phyloP scores from a whole-genome alignment of 2,113 vertebrate genomes.

The Ceuthmochares aereus region DNA sequence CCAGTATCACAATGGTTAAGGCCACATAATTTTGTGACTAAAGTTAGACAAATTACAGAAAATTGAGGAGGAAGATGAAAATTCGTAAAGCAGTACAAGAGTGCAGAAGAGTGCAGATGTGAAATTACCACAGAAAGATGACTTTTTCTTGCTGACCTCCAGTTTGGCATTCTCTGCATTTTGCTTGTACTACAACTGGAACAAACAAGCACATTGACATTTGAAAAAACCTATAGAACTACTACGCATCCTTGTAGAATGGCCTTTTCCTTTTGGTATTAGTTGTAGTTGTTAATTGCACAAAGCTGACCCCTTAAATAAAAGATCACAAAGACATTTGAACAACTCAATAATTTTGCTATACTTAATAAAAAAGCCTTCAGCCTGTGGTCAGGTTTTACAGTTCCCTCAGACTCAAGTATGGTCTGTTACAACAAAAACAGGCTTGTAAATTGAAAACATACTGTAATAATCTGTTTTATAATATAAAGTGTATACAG shows the following conservation, averaged over 20 bases:
- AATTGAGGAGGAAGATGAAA: background rate
- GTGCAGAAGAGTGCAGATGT: background rate
- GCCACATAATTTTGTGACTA: background rate
- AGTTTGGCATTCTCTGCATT: background rate
- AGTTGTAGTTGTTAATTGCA: background rate
- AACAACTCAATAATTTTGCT: background rate
- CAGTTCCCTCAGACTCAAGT: background rate
- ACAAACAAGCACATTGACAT: background rate
- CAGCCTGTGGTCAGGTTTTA: background rate
- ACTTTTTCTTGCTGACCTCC: background rate
- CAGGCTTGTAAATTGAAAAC: background rate
- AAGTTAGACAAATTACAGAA: background rate
- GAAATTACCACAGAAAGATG: background rate
- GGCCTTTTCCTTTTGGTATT: background rate
- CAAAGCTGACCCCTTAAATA: background rate
- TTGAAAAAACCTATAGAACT: slow-evolving; percentile 38
- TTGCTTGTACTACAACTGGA: background rate
- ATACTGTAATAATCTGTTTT: background rate
- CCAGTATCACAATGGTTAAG: background rate
- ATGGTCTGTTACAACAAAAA: background rate
- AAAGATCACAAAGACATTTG: background rate
- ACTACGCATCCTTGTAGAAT: background rate
- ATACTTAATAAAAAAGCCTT: background rate
- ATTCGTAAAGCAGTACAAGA: background rate
- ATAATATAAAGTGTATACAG: background rate